Percentiles rank a stretch among this genome's conserved stretches.
phyloP scores from a whole-genome alignment of 1,140 invertebrate genomes.

The Drosophila lini region DNA sequence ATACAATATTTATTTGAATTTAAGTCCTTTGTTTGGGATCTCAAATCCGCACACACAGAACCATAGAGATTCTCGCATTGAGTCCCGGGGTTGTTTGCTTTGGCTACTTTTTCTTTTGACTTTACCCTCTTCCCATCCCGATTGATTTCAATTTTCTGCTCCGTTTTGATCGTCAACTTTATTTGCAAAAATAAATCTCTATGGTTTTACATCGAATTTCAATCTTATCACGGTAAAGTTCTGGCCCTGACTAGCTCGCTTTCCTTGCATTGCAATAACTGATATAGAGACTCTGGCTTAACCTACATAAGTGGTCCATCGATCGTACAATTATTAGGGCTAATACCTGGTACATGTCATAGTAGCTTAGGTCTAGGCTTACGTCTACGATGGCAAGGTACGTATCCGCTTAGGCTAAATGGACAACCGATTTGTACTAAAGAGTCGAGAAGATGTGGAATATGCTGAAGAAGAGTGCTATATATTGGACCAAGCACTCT shows the following conservation, averaged over 20 bases:
- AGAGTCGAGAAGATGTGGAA: slow-evolving; percentile 24
- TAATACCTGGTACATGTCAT: slow-evolving; percentile 42
- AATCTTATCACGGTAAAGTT: slow-evolving; percentile 66
- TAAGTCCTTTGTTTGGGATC: slow-evolving; percentile 81
- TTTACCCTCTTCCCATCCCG: slow-evolving; percentile 28
- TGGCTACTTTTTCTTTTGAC: slow-evolving; percentile 61
- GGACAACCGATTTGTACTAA: slow-evolving; percentile 63
- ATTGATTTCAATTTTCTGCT: slow-evolving; percentile 26
- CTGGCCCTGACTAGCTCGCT: slow-evolving; percentile 76
- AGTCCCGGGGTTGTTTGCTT: slow-evolving; percentile 73
- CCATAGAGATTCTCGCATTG: slow-evolving; percentile 20
- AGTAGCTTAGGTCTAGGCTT: slow-evolving; percentile 21
- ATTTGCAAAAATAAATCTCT: slow-evolving; percentile 70
- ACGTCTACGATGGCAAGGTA: slow-evolving; percentile 60
- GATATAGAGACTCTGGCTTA: slow-evolving; percentile 47
- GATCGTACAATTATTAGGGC: slow-evolving; percentile 34
- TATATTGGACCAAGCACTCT: slow-evolving; percentile 27
- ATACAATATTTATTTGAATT: slow-evolving; percentile 84
- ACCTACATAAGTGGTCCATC: slow-evolving; percentile 35
- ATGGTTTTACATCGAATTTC: slow-evolving; percentile 70
- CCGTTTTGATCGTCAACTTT: slow-evolving; percentile 71
- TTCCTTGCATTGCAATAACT: slow-evolving; percentile 76
- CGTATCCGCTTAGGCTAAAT: slow-evolving; percentile 57
- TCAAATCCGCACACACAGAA: slow-evolving; percentile 66
- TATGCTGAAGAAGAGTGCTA: slow-evolving; percentile 20